phyloP scores from a whole-genome alignment of 2,888 invertebrate genomes.

The Adelognathus sp. region DNA sequence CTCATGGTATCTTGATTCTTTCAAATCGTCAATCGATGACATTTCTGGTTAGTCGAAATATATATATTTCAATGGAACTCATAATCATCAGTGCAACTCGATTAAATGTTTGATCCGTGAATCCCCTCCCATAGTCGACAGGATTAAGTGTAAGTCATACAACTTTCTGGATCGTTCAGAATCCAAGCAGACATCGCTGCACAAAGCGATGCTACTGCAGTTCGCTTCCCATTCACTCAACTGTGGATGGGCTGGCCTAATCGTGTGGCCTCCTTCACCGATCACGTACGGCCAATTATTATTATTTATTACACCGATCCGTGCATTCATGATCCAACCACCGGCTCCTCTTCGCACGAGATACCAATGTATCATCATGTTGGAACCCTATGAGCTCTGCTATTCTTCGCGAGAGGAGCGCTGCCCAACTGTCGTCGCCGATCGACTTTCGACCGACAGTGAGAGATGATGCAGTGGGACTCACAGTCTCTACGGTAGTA shows the following conservation, averaged over 20 bases:
- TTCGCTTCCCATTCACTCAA: not conserved
- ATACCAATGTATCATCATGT: not conserved
- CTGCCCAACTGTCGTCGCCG: conserved; percentile 50
- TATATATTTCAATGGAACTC: too few relatives aligned
- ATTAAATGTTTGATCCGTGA: too few relatives aligned
- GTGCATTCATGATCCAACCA: conserved; percentile 70
- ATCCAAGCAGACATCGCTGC: not conserved
- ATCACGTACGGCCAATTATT: conserved; percentile 79
- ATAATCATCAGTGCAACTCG: too few relatives aligned
- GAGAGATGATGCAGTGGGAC: not conserved
- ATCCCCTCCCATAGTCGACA: too few relatives aligned
- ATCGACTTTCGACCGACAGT: conserved; percentile 3
- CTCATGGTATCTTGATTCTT: too few relatives aligned
- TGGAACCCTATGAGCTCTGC: conserved; percentile 7
- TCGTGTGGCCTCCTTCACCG: conserved; percentile 75
- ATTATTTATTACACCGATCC: conserved; percentile 78
- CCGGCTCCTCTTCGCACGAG: conserved; percentile 64
- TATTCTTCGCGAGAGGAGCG: conserved; percentile 24
- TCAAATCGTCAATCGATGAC: too few relatives aligned
- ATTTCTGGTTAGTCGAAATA: too few relatives aligned
- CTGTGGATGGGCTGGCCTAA: conserved; percentile 67
- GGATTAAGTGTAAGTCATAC: too few relatives aligned
- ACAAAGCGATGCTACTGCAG: not conserved
- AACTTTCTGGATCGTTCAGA: too few relatives aligned
- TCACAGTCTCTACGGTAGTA: not conserved